These are phyloP conservation scores for Palaemon carinicauda DNA, from an alignment of 1,140 invertebrate genomes.

Conservation along the genomic window DNA sequence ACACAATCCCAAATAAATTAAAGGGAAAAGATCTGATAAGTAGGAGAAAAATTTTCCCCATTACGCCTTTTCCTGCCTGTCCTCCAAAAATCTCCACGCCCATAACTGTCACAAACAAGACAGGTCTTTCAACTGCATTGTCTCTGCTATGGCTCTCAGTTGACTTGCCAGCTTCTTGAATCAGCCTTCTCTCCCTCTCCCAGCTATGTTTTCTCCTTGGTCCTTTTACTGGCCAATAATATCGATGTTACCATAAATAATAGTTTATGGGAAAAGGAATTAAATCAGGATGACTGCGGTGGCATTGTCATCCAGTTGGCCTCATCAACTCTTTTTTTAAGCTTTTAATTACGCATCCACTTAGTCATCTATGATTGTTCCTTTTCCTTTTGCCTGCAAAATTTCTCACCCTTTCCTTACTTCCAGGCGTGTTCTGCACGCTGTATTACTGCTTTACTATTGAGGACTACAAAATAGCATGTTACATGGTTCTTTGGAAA, in stretches of 20 bases:
- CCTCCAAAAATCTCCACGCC: slow-evolving; percentile 16
- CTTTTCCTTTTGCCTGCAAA: slow-evolving; percentile 20
- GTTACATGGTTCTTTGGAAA: slow-evolving; percentile 5
- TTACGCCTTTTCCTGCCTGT: slow-evolving; percentile 21
- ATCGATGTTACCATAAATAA: not conserved
- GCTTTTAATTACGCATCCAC: not conserved
- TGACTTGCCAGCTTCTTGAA: slow-evolving; percentile 30
- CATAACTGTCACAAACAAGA: slow-evolving; percentile 16
- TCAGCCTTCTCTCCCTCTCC: not conserved
- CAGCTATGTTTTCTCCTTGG: not conserved
- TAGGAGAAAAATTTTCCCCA: slow-evolving; percentile 25
- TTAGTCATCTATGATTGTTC: not conserved
- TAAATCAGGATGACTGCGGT: not conserved
- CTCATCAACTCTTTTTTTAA: not conserved
- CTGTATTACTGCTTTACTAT: slow-evolving; percentile 25
- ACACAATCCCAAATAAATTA: not conserved
- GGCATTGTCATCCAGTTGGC: not conserved
- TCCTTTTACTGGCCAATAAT: not conserved
- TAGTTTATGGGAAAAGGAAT: not conserved
- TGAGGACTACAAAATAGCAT: not conserved
- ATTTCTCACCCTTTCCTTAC: slow-evolving; percentile 17
- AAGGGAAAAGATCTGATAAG: slow-evolving; percentile 5
- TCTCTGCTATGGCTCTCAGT: slow-evolving; percentile 43
- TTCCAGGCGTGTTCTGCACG: slow-evolving; percentile 29
- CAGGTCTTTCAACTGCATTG: slow-evolving; percentile 32